Percentiles rank a stretch among this genome's conserved stretches.
These are phyloP conservation scores for Pogona vitticeps DNA, from an alignment of 2,113 vertebrate genomes.

Conservation along the genomic window DNA sequence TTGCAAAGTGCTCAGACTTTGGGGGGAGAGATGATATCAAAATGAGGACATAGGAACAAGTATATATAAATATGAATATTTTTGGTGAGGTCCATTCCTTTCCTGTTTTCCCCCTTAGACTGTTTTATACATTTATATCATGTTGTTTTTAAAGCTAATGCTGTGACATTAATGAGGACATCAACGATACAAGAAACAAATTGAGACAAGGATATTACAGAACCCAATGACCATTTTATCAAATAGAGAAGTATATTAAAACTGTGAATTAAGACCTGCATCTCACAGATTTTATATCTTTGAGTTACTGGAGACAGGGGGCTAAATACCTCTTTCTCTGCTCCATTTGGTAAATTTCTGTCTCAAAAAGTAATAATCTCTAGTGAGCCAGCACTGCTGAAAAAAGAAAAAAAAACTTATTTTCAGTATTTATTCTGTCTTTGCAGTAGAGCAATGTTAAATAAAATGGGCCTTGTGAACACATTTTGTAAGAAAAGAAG, in stretches of 20 bases:
- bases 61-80: not conserved
- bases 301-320: constrained; percentile 42
- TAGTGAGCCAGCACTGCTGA: constrained; percentile 31
- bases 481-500: too few relatives aligned
- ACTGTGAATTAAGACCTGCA: constrained; percentile 49
- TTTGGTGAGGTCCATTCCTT: not conserved
- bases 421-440: constrained; percentile 10
- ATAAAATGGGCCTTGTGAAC: too few relatives aligned
- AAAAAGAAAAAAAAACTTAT: not conserved
- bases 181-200: constrained; percentile 38
- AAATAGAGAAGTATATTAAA: constrained; percentile 57
- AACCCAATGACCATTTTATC: constrained; percentile 27
- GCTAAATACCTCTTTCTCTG: constrained; percentile 45
- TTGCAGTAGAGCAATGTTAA: not conserved
- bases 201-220: constrained; percentile 56
- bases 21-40: not conserved
- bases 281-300: constrained; percentile 56
- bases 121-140: constrained; percentile 24
- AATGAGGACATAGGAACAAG: not conserved
- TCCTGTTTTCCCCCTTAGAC: constrained; percentile 28
- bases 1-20: constrained; percentile 11
- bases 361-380: constrained; percentile 38
- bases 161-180: constrained; percentile 59
- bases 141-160: constrained; percentile 42
- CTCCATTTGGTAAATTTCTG: constrained; percentile 49